Conservation (phyloP, 2,113 vertebrate genomes). For the Procapra przewalskii region DNA sequence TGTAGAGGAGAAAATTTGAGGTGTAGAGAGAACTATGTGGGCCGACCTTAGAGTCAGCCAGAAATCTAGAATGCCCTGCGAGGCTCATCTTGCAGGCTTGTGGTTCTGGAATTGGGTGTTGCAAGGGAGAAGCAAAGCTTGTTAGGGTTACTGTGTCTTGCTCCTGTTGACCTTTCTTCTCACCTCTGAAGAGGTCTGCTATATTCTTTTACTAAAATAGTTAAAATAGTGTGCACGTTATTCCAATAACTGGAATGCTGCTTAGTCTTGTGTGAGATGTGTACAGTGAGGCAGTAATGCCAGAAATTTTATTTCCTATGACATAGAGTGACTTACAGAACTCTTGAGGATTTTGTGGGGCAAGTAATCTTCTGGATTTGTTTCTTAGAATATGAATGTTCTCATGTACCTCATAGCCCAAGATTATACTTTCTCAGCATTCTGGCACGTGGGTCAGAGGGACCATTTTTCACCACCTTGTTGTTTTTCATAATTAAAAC, state of each 20-base stretch:
- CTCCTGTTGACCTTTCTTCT: slow-evolving; percentile 1
- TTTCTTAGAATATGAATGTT: neutral
- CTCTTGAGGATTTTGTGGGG: neutral
- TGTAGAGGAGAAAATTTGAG: neutral
- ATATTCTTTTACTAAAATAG: neutral
- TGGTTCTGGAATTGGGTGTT: slow-evolving; percentile 27
- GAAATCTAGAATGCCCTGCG: slow-evolving; percentile 25
- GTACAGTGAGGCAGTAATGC: neutral
- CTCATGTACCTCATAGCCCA: neutral
- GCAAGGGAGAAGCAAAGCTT: neutral
- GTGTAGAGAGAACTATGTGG: neutral
- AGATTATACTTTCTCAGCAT: neutral
- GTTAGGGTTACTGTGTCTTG: neutral
- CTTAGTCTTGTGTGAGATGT: slow-evolving; percentile 22
- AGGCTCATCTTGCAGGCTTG: slow-evolving; percentile 10
- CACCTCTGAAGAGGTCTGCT: neutral
- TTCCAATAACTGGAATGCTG: neutral
- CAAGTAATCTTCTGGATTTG: neutral
- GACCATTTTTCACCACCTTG: neutral
- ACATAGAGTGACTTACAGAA: slow-evolving; percentile 10
- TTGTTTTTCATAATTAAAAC: neutral
- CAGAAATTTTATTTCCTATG: slow-evolving; percentile 1
- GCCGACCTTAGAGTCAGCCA: neutral
- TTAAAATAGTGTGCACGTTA: neutral
- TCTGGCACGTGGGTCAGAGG: neutral